A percentile compares a stretch with the other conserved stretches of the same genome.
Conservation (phyloP, 2,113 vertebrate species). For the Crocuta crocuta region DNA sequence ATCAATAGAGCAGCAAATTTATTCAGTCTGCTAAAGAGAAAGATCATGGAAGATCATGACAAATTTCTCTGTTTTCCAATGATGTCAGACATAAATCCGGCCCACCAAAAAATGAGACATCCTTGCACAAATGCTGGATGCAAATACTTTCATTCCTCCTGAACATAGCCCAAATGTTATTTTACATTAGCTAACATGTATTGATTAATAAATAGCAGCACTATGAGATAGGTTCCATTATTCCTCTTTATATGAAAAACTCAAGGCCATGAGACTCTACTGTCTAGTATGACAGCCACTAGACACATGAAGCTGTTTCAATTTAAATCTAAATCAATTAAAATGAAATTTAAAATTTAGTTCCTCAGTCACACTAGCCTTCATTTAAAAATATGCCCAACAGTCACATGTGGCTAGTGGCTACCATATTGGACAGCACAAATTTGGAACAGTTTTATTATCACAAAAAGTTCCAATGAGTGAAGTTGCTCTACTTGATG, state of each 20-base stretch:
- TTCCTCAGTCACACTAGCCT: neutral
- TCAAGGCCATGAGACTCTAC: neutral
- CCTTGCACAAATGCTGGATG: neutral
- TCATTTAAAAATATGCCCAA: neutral
- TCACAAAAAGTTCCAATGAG: neutral
- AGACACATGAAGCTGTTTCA: neutral
- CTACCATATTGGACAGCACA: neutral
- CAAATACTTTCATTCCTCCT: neutral
- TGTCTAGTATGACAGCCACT: neutral
- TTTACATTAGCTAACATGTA: neutral
- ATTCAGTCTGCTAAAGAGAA: neutral
- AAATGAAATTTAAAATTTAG: neutral
- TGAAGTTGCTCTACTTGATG: neutral
- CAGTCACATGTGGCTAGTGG: neutral
- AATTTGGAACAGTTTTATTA: neutral
- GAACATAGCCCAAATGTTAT: neutral
- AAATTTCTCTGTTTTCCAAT: neutral
- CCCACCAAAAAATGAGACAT: neutral
- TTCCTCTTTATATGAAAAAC: neutral
- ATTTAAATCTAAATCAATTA: slow-evolving; percentile 7
- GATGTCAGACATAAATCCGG: neutral
- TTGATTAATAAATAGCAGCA: neutral
- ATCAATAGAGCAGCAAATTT: neutral
- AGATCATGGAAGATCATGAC: neutral
- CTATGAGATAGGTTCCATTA: neutral